phyloP scores from a whole-genome alignment of 2,888 invertebrate genomes.

The Tiliacea citrago region DNA sequence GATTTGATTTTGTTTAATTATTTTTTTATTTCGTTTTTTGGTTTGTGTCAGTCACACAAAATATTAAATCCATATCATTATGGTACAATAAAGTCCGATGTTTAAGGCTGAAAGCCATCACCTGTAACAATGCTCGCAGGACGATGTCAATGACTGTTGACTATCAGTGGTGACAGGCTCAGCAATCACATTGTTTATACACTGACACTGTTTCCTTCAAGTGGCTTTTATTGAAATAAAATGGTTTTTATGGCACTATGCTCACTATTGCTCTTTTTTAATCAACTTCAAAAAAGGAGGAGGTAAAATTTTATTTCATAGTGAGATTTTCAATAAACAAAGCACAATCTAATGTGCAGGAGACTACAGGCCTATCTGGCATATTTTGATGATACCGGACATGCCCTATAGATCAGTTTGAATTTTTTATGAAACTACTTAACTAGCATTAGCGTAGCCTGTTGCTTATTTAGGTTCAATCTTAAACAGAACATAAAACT shows the following conservation, averaged over 20 bases:
- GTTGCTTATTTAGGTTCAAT: neutral
- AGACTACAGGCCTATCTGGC: no score
- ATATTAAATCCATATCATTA: neutral
- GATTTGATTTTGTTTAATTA: no score
- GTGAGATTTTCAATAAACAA: neutral
- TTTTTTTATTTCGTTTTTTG: no score
- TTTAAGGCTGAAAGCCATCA: neutral
- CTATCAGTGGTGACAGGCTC: constrained; percentile 24
- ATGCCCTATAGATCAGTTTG: no score
- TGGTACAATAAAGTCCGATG: neutral
- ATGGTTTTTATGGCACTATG: no score
- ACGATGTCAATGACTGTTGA: constrained; percentile 29
- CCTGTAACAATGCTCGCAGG: constrained; percentile 3
- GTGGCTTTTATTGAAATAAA: no score
- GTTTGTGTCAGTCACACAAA: neutral
- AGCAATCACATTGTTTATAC: neutral
- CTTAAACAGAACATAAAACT: neutral
- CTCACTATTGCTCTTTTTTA: neutral
- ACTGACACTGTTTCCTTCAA: neutral
- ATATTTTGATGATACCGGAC: neutral
- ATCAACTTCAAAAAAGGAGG: no score
- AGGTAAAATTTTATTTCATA: no score
- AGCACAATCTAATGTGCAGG: neutral
- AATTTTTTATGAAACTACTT: neutral
- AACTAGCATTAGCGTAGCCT: neutral